These are phyloP conservation scores for Heliocidaris erythrogramma DNA, from an alignment of 35 echinoderm and acorn worm genomes.

Conservation along the genomic window DNA sequence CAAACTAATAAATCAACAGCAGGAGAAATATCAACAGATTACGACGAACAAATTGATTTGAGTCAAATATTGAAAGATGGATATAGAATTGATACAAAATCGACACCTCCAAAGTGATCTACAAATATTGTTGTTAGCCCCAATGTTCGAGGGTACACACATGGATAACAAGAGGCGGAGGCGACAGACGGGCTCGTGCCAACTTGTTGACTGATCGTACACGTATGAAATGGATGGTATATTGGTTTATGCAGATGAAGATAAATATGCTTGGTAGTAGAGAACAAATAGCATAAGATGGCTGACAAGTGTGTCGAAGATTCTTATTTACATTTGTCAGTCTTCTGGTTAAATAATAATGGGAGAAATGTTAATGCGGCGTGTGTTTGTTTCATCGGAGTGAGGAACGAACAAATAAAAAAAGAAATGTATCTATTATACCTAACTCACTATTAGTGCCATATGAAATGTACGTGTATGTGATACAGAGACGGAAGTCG, in stretches of 20 bases:
- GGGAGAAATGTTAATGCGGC: background rate
- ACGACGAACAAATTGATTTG: slow-evolving; percentile 15
- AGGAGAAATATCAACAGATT: background rate
- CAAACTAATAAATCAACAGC: slow-evolving; percentile 14
- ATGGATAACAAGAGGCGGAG: background rate
- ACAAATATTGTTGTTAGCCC: slow-evolving; percentile 42
- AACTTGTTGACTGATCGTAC: slow-evolving; percentile 14
- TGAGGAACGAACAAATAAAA: background rate
- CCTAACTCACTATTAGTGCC: background rate
- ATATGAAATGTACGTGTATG: background rate
- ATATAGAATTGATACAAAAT: slow-evolving; percentile 37
- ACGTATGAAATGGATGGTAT: slow-evolving; percentile 33
- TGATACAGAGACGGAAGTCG: background rate
- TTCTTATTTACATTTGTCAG: background rate
- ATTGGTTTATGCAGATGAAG: slow-evolving; percentile 52
- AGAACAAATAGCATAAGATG: slow-evolving; percentile 19
- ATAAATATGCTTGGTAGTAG: slow-evolving; percentile 33
- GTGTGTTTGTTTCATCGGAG: background rate
- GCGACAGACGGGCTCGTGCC: background rate
- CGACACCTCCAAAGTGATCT: slow-evolving; percentile 42
- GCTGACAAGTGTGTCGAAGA: background rate
- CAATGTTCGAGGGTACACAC: background rate
- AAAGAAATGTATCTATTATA: background rate
- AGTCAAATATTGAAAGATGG: slow-evolving; percentile 49
- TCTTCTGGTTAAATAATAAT: background rate